Percentiles rank a stretch among this genome's conserved stretches.
Evolutionary conservation across 2,888 invertebrate genomes (phyloP).

Genomic region (Pterobdella sp.): DNA sequence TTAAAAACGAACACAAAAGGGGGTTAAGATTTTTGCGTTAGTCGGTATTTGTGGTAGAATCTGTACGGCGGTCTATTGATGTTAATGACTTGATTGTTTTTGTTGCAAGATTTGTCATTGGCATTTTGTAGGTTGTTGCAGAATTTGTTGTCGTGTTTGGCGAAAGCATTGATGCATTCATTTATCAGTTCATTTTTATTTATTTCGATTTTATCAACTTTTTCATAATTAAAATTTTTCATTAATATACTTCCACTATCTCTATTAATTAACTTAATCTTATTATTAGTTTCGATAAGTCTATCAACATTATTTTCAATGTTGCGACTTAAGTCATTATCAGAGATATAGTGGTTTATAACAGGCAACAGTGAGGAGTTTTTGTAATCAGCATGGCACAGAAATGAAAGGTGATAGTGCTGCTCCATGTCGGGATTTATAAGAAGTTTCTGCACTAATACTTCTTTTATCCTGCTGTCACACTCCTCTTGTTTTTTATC

Average conservation of each 20-base stretch:
- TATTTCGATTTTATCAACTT: neutral
- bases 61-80: conserved; percentile 5
- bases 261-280: no score
- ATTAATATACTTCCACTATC: no score
- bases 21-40: neutral
- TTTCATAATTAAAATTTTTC: neutral
- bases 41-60: conserved; percentile 14
- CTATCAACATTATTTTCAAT: neutral
- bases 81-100: neutral
- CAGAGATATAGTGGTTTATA: neutral
- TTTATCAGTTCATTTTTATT: neutral
- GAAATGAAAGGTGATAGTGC: neutral
- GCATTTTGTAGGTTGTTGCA: neutral
- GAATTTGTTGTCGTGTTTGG: neutral
- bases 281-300: neutral
- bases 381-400: neutral
- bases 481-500: no score
- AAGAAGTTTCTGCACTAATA: neutral
- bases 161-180: neutral
- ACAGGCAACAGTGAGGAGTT: neutral
- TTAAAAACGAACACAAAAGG: no score
- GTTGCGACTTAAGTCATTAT: neutral
- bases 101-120: neutral
- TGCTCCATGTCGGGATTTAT: neutral
- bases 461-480: no score